Evolutionary conservation across 1,140 invertebrate species (phyloP).

Genomic region (Macrobrachium rosenbergii): DNA sequence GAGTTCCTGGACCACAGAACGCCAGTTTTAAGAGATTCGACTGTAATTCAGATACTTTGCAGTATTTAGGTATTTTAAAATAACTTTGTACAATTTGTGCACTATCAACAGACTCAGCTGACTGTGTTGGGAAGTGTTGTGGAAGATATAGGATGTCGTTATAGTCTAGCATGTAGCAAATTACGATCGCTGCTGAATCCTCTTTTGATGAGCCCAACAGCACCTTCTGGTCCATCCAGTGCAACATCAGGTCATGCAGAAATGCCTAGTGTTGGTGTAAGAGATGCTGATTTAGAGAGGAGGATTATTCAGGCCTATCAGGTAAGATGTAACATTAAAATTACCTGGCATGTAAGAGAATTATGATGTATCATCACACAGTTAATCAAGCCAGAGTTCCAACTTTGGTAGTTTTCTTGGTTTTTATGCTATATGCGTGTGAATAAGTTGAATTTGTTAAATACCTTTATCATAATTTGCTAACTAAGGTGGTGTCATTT

Average conservation of each 20-base stretch:
- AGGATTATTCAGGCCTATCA: slow-evolving; percentile 86
- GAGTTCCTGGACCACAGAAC: too few relatives aligned
- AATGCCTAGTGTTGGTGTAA: slow-evolving; percentile 67
- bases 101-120: slow-evolving; percentile 72
- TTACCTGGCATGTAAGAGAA: not conserved
- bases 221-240: slow-evolving; percentile 72
- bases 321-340: slow-evolving; percentile 69
- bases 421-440: too few relatives aligned
- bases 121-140: slow-evolving; percentile 75
- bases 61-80: too few relatives aligned
- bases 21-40: too few relatives aligned
- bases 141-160: slow-evolving; percentile 86
- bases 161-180: slow-evolving; percentile 86
- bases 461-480: too few relatives aligned
- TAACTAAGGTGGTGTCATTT: too few relatives aligned
- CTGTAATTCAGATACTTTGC: too few relatives aligned
- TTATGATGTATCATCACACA: not conserved
- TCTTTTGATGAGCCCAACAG: slow-evolving; percentile 74
- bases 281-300: slow-evolving; percentile 73
- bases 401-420: too few relatives aligned
- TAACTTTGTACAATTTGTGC: too few relatives aligned
- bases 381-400: too few relatives aligned
- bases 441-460: too few relatives aligned
- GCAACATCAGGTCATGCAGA: slow-evolving; percentile 77
- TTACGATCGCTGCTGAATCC: slow-evolving; percentile 82